These are phyloP conservation scores for Lordiphosa stackelbergi DNA, from an alignment of 1,140 invertebrate genomes.

Conservation along the genomic window DNA sequence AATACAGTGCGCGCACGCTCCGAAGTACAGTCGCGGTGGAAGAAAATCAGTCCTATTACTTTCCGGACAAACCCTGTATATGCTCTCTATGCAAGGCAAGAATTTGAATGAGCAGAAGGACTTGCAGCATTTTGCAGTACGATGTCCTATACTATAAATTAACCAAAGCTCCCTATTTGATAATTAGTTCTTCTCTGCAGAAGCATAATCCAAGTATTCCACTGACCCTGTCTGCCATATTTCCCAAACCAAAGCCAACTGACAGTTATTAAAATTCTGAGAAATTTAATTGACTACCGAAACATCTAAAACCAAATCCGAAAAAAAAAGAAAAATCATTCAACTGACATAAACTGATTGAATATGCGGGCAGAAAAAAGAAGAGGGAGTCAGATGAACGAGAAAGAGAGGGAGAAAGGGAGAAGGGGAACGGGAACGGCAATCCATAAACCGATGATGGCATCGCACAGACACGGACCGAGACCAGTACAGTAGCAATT, in stretches of 20 bases:
- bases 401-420: conserved; percentile 1
- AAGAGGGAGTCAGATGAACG: background rate
- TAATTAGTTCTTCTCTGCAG: too few species aligned
- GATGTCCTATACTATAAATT: too few species aligned
- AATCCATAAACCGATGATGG: conserved; percentile 24
- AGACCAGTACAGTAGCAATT: conserved; percentile 34
- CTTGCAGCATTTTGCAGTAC: too few species aligned
- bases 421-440: conserved; percentile 13
- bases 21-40: too few species aligned
- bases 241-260: background rate
- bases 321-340: conserved; percentile 33
- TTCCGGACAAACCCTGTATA: too few species aligned
- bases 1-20: too few species aligned
- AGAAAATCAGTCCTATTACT: too few species aligned
- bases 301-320: conserved; percentile 23
- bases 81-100: too few species aligned
- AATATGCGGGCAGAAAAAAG: conserved; percentile 48
- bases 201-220: background rate
- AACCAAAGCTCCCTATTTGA: too few species aligned
- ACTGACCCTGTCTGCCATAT: background rate
- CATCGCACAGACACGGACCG: conserved; percentile 21
- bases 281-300: conserved; percentile 64
- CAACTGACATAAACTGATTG: conserved; percentile 58
- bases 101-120: too few species aligned
- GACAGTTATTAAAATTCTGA: conserved; percentile 40